phyloP scores from a whole-genome alignment of 1,140 invertebrate genomes.

The Dryas iulia region DNA sequence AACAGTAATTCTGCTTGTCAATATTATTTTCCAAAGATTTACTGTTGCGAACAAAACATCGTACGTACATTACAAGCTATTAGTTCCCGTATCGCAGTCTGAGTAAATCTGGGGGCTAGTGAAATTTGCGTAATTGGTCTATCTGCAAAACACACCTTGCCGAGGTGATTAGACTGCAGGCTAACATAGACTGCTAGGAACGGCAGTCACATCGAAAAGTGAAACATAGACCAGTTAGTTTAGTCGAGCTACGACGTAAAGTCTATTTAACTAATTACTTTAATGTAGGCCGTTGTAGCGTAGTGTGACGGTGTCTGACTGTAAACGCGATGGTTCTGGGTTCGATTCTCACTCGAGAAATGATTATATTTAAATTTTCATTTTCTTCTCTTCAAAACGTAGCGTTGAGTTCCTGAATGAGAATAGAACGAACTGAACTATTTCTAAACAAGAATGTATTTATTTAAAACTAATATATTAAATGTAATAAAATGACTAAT shows the following conservation, averaged over 20 bases:
- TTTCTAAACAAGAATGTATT: too few species aligned
- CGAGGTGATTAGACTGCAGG: conserved; percentile 15
- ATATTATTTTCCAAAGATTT: not conserved
- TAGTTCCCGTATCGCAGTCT: conserved; percentile 47
- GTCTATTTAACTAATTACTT: not conserved
- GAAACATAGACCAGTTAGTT: not conserved
- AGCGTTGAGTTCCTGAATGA: too few species aligned
- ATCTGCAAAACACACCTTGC: conserved; percentile 24
- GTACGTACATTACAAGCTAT: conserved; percentile 42
- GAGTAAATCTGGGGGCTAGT: conserved; percentile 43
- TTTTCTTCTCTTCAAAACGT: too few species aligned
- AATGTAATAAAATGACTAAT: too few species aligned
- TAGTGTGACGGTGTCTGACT: too few species aligned
- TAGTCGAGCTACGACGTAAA: not conserved
- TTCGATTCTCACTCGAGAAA: too few species aligned
- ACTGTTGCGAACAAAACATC: conserved; percentile 28
- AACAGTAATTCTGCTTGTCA: not conserved
- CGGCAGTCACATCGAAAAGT: not conserved
- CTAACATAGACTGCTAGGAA: not conserved
- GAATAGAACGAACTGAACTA: too few species aligned
- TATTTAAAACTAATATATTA: too few species aligned
- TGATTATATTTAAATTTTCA: too few species aligned
- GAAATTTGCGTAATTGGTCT: conserved; percentile 50
- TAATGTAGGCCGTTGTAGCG: too few species aligned
- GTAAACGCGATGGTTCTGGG: too few species aligned